Evolutionary conservation across 2,888 invertebrate genomes (phyloP).

Genomic region (Eupithecia centaureata): DNA sequence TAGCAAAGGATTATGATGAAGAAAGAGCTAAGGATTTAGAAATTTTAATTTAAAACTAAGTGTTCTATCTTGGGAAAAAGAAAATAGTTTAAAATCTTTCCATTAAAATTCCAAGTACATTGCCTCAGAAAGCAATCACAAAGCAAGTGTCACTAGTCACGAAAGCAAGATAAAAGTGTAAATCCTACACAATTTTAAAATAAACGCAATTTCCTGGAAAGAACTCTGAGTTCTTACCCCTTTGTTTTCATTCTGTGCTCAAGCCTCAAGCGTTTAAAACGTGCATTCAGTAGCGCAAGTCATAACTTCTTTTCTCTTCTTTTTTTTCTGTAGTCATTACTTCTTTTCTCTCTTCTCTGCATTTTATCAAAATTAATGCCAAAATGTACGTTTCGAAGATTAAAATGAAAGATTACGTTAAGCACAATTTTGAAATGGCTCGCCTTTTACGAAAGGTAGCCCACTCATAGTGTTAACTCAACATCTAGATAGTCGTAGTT

Average conservation of each 20-base stretch:
- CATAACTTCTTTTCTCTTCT: neutral
- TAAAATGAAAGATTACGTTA: neutral
- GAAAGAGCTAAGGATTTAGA: neutral
- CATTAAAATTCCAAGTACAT: neutral
- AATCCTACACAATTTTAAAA: slow-evolving; percentile 30
- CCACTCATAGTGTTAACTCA: neutral
- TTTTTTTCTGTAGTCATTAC: no score
- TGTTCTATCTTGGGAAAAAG: neutral
- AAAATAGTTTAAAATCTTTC: neutral
- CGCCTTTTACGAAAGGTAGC: neutral
- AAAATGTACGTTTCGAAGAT: neutral
- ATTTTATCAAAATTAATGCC: neutral
- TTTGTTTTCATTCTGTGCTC: slow-evolving; percentile 35
- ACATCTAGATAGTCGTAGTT: no score
- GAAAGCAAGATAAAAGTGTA: slow-evolving; percentile 27
- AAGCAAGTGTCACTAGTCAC: slow-evolving; percentile 25
- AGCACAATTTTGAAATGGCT: neutral
- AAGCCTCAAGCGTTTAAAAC: slow-evolving; percentile 14
- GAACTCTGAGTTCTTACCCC: slow-evolving; percentile 29
- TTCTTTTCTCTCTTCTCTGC: no score
- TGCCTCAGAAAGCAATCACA: slow-evolving; percentile 3
- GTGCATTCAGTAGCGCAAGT: slow-evolving; percentile 20
- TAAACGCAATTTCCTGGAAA: slow-evolving; percentile 33
- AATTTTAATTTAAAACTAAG: neutral
- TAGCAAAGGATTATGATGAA: neutral